Evolutionary conservation across 37 sponge, comb jelly and placozoan genomes (phyloP).

Genomic region (Hormiphora californensis): DNA sequence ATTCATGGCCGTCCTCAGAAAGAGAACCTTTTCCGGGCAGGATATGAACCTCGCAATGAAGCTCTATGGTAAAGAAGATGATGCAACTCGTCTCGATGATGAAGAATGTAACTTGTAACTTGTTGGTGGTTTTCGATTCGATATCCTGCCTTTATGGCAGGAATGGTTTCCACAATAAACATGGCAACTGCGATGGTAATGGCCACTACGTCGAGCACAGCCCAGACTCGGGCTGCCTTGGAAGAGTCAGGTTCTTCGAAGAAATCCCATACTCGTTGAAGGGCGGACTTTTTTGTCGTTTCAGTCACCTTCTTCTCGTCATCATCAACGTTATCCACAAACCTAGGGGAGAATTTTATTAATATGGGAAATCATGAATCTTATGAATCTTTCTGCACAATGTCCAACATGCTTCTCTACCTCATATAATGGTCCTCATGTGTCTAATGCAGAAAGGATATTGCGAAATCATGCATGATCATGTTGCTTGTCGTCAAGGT

Average conservation of each 20-base stretch:
- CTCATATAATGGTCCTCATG: too few species aligned
- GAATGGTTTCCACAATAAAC: conserved; percentile 33
- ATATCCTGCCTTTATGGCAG: conserved; percentile 8
- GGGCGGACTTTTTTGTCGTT: not conserved
- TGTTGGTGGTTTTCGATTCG: not conserved
- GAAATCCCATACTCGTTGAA: not conserved
- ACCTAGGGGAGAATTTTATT: too few species aligned
- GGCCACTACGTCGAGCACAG: conserved; percentile 26
- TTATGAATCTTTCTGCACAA: too few species aligned
- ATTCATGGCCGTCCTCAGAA: conserved; percentile 39
- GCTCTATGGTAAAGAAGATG: conserved; percentile 43
- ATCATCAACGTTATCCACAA: not conserved
- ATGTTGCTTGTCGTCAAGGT: too few species aligned
- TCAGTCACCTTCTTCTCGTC: not conserved
- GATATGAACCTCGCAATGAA: not conserved
- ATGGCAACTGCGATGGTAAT: conserved; percentile 23
- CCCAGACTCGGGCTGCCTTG: not conserved
- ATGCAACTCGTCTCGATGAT: conserved; percentile 19
- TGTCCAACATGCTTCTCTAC: too few species aligned
- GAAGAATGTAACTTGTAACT: not conserved
- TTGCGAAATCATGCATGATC: too few species aligned
- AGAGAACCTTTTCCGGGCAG: conserved; percentile 20
- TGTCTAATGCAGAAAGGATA: too few species aligned
- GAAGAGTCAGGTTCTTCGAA: conserved; percentile 22
- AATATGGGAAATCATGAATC: too few species aligned